These are phyloP conservation scores for Oryzias melastigma DNA, from an alignment of 2,113 vertebrate genomes.

Conservation along the genomic window DNA sequence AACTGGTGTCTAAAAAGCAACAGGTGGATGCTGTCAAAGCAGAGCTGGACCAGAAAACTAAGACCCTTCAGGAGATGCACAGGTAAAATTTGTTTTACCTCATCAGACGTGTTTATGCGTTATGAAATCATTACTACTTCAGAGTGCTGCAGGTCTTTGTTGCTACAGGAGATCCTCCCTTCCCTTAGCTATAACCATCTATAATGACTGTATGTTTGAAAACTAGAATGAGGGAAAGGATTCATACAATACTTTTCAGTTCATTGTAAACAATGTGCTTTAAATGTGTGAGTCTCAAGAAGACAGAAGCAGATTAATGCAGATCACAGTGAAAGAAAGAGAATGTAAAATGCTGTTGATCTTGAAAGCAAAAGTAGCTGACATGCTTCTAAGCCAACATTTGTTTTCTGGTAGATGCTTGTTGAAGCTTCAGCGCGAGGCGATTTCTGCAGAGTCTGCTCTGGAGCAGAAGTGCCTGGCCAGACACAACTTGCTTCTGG, in stretches of 20 bases:
- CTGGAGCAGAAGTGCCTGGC: conserved; percentile 84
- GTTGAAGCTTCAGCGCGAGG: conserved; percentile 81
- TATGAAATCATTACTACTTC: neutral
- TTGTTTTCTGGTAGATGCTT: conserved; percentile 72
- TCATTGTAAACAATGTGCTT: neutral
- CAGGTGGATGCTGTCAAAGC: conserved; percentile 71
- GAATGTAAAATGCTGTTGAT: too few species aligned
- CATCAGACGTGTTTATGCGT: neutral
- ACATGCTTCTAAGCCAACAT: neutral
- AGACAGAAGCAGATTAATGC: too few species aligned
- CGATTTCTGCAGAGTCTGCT: conserved; percentile 73
- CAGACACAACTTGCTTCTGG: conserved; percentile 87
- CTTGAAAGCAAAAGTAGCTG: neutral
- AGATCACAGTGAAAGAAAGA: too few species aligned
- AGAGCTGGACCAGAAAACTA: conserved; percentile 80
- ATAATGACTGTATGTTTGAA: too few species aligned
- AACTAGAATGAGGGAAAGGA: too few species aligned
- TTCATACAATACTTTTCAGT: neutral
- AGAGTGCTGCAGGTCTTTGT: neutral
- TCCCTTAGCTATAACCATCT: too few species aligned
- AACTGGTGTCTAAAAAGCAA: conserved; percentile 74
- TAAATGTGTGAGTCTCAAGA: too few species aligned
- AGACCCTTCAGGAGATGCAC: conserved; percentile 70
- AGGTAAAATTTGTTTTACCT: conserved; percentile 69
- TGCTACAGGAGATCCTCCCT: too few species aligned